A percentile compares a stretch with the other conserved stretches of the same genome.
phyloP scores from a whole-genome alignment of 1,140 invertebrate genomes.

The Ostrea denselamellosa region DNA sequence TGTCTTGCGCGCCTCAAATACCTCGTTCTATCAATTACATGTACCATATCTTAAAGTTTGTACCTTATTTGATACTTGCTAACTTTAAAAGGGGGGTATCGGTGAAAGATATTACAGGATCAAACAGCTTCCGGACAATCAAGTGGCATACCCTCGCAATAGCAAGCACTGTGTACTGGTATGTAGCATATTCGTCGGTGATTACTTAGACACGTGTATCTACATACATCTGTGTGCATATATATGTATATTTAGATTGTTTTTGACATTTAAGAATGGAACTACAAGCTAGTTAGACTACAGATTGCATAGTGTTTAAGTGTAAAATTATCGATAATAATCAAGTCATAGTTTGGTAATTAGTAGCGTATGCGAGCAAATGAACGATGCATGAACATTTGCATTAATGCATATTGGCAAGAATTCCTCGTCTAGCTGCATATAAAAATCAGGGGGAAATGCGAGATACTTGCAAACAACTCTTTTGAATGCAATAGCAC shows the following conservation, averaged over 20 bases:
- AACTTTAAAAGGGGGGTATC: not conserved
- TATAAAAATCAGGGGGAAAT: not conserved
- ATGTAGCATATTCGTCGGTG: not conserved
- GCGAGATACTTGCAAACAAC: not conserved
- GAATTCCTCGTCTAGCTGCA: not conserved
- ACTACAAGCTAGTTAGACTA: not conserved
- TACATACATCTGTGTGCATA: not conserved
- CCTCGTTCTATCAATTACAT: not conserved
- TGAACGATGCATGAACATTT: not conserved
- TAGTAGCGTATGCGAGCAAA: not conserved
- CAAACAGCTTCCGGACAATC: not conserved
- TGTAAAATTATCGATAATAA: slow-evolving; percentile 22
- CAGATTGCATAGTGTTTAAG: not conserved
- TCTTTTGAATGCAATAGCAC: not conserved
- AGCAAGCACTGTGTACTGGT: not conserved
- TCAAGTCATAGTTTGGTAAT: slow-evolving; percentile 2
- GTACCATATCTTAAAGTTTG: not conserved
- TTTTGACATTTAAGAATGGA: slow-evolving; percentile 20
- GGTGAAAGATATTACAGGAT: not conserved
- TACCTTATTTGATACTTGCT: not conserved
- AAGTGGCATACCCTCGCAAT: not conserved
- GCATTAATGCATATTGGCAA: not conserved
- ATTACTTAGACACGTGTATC: not conserved
- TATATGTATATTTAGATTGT: not conserved
- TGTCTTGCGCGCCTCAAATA: no score